phyloP scores from a whole-genome alignment of 1,140 invertebrate genomes.

The Cherax destructor region DNA sequence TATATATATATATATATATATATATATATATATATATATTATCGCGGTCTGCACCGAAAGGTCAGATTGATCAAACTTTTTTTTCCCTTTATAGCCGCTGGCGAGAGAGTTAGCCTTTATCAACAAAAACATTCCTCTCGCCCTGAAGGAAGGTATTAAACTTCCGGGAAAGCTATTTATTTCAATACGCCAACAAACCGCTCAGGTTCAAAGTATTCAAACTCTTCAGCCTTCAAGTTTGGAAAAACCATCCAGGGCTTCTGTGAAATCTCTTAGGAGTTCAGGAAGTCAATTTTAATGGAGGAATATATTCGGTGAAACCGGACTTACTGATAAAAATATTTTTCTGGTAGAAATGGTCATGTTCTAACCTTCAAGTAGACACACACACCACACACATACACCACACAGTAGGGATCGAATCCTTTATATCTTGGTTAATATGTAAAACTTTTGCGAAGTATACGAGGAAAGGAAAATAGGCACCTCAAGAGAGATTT shows the following conservation, averaged over 20 bases:
- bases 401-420: too few species aligned
- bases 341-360: too few species aligned
- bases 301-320: not conserved
- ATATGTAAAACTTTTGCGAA: too few species aligned
- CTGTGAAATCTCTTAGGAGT: not conserved
- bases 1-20: constrained; percentile 6
- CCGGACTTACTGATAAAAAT: too few species aligned
- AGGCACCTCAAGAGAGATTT: too few species aligned
- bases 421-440: too few species aligned
- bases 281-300: not conserved
- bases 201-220: not conserved
- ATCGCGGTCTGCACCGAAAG: too few species aligned
- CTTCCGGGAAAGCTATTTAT: not conserved
- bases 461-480: too few species aligned
- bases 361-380: too few species aligned
- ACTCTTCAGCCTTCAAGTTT: not conserved
- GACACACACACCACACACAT: too few species aligned
- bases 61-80: too few species aligned
- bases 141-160: not conserved
- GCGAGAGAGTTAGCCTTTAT: not conserved
- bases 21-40: constrained; percentile 2
- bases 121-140: not conserved
- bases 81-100: not conserved
- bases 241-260: not conserved
- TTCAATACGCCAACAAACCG: not conserved